phyloP scores from a whole-genome alignment of 2,797 vertebrate species.

The Synanceia verrucosa region DNA sequence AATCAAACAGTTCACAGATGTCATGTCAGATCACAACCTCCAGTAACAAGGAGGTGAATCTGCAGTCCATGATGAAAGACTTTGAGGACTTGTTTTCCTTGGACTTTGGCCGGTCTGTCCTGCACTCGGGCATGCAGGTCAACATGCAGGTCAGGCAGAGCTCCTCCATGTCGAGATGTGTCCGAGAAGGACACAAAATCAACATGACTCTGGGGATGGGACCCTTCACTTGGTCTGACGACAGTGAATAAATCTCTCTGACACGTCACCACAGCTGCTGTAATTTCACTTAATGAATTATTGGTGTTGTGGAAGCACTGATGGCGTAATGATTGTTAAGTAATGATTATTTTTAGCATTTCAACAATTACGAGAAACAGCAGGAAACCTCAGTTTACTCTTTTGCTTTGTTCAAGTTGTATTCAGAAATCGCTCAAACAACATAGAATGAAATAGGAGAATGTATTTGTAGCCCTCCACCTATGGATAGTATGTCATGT shows the following conservation, averaged over 20 bases:
- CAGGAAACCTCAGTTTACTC: constrained; percentile 6
- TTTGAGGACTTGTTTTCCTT: constrained; percentile 91
- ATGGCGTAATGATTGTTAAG: constrained; percentile 11
- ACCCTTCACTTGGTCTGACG: constrained; percentile 87
- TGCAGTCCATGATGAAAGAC: constrained; percentile 91
- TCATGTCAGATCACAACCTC: constrained; percentile 92
- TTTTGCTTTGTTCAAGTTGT: constrained; percentile 27
- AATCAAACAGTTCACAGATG: constrained; percentile 94
- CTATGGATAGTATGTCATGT: constrained; percentile 79
- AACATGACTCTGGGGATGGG: constrained; percentile 88
- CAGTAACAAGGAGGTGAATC: constrained; percentile 90
- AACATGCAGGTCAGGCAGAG: constrained; percentile 94
- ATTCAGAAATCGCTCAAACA: constrained; percentile 10
- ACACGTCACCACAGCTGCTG: constrained; percentile 21
- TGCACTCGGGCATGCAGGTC: constrained; percentile 91
- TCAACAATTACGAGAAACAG: constrained; percentile 2
- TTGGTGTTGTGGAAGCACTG: constrained; percentile 23
- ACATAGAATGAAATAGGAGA: constrained; percentile 48
- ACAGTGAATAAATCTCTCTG: constrained; percentile 78
- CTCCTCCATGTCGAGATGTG: constrained; percentile 91
- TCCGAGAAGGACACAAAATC: constrained; percentile 93
- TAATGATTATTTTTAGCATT: constrained; percentile 20
- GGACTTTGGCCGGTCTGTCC: constrained; percentile 87
- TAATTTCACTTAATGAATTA: constrained; percentile 13
- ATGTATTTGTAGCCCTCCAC: constrained; percentile 63